Evolutionary conservation across 2,797 vertebrate genomes (phyloP).

Genomic region (Setipinna tenuifilis): DNA sequence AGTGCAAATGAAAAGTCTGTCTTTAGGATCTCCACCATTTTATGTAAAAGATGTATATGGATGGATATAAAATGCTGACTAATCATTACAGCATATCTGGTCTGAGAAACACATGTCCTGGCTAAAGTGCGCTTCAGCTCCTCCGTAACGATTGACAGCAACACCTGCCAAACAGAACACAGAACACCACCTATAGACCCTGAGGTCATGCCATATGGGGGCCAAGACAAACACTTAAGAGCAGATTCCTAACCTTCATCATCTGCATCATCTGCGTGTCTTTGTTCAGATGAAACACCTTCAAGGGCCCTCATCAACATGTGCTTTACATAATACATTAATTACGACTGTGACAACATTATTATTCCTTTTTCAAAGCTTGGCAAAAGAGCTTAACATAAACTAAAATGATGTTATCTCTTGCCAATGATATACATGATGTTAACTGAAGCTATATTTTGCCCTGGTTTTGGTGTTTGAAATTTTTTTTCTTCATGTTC

Average conservation of each 20-base stretch:
- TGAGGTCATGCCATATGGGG: neutral
- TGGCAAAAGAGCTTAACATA: neutral
- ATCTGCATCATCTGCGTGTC: neutral
- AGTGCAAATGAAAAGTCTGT: no score
- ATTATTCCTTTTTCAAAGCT: neutral
- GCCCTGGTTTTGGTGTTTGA: no score
- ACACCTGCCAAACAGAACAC: neutral
- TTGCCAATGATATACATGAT: neutral
- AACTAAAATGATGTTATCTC: neutral
- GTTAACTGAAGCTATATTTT: neutral
- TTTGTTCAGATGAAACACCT: conserved; percentile 19
- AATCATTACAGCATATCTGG: neutral
- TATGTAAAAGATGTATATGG: neutral
- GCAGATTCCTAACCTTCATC: neutral
- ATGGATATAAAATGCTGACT: neutral
- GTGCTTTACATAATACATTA: neutral
- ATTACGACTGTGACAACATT: neutral
- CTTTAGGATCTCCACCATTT: neutral
- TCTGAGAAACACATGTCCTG: neutral
- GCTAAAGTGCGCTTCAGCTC: neutral
- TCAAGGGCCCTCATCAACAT: neutral
- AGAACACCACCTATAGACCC: neutral
- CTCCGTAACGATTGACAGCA: neutral
- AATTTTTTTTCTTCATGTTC: neutral
- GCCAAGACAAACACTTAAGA: neutral